Evolutionary conservation across 1,140 invertebrate genomes (phyloP), one percentile per base, ranked within the genome.

Genomic region (Monomorium pharaonis): DNA sequence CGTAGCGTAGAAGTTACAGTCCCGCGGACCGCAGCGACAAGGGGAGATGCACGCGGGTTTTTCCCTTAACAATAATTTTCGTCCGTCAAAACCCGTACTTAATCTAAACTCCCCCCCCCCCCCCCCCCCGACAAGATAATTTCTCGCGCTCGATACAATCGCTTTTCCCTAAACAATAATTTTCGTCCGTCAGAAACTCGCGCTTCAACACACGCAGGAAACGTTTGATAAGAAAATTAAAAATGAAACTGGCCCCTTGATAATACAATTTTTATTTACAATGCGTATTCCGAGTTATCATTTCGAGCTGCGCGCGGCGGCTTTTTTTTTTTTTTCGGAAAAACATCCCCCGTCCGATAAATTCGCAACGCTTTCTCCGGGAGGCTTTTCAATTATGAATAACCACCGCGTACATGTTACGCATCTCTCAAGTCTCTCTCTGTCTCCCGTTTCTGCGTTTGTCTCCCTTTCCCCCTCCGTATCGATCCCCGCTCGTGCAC

Each of bases 371-470:
- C n/a, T 24, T 21, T n/a, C 51, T 58, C 37, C 54, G 14, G 7
- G 51, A 60, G 47, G 49, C 54, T 83, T 74, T 72, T 83, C 65
- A 83, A 83, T 83, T 83, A 83, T 74, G 67, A 83, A 74, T 74
- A 44, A n/a, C 5, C 10, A 42, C 14, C 33, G n/a, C 74, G 21
- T 77, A n/a, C 24, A 63, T 44, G n/a, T n/a, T n/a, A 63, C 16
- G 6, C 47, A 44, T 24, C n/a, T 77, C 24, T 44, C 74, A 37
- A 37, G 27, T 56, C 51, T 56, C 30, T 77, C 16, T 78, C 56
- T n/a, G n/a, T 47, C 58, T 16, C 49, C 24, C 21, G 14, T 2
- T 37, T n/a, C 33, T 27, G 14, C 12, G 6, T 27, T 56, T 47
- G 16, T 58, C 51, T 33, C 49, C 37, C 51, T 6, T 30, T 10